Percentiles rank a stretch among this genome's conserved stretches.
phyloP scores from a whole-genome alignment of 2,888 invertebrate genomes.

The Xestobium rufovillosum region DNA sequence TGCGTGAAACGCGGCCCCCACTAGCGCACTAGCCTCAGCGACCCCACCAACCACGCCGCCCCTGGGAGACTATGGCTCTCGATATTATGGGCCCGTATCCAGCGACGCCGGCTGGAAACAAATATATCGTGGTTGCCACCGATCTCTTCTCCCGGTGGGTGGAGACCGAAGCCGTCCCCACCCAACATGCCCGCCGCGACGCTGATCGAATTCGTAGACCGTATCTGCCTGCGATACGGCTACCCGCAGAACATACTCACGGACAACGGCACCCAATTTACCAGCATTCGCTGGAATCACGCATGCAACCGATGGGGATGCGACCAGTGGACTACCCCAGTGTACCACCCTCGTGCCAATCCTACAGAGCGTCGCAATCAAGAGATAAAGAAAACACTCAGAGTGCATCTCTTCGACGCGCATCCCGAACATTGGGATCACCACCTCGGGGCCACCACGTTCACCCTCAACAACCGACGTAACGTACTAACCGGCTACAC shows the following conservation, averaged over 20 bases:
- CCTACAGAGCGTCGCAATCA: too few species aligned
- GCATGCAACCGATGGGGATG: too few species aligned
- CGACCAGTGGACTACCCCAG: background rate
- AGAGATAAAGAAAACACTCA: too few species aligned
- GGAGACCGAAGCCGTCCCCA: slow-evolving; percentile 15
- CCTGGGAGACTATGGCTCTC: slow-evolving; percentile 4
- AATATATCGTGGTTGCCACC: slow-evolving; percentile 18
- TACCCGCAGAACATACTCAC: slow-evolving; percentile 5
- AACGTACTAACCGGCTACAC: too few species aligned
- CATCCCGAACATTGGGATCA: too few species aligned
- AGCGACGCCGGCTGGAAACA: background rate
- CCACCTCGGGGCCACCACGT: too few species aligned
- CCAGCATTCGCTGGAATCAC: background rate
- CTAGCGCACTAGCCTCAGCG: background rate
- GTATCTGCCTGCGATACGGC: background rate
- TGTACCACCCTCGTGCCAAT: background rate
- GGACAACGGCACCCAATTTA: slow-evolving; percentile 1
- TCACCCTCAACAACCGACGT: too few species aligned
- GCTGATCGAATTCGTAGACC: slow-evolving; percentile 1
- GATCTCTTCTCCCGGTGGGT: slow-evolving; percentile 21
- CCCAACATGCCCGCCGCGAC: too few species aligned
- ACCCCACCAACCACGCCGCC: background rate
- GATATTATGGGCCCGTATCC: slow-evolving; percentile 9
- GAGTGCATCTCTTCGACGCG: too few species aligned
- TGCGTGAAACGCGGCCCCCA: background rate